Conservation (phyloP, 2,797 vertebrate species). For the Sebastolobus altivelis region DNA sequence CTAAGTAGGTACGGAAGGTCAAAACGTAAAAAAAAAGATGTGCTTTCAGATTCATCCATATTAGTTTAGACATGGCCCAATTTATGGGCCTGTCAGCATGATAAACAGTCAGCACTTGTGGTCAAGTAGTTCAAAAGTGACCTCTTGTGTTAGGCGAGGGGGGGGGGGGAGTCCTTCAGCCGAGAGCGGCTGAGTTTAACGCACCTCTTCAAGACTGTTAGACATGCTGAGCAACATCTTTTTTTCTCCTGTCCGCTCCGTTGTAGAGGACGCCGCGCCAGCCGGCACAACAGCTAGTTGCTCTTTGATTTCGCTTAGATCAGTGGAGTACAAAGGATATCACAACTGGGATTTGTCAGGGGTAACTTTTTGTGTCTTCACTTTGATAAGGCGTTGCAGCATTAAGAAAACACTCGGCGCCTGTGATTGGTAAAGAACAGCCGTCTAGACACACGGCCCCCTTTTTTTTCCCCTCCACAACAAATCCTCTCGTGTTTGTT, state of each 20-base stretch:
- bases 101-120: constrained; percentile 62
- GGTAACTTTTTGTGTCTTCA: constrained; percentile 57
- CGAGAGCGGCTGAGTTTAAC: constrained; percentile 37
- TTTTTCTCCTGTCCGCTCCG: constrained; percentile 32
- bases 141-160: constrained; percentile 40
- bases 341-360: constrained; percentile 68
- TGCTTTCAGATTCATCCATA: constrained; percentile 69
- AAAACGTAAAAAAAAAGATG: constrained; percentile 26
- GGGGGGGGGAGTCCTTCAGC: constrained; percentile 24
- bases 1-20: constrained; percentile 57
- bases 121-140: constrained; percentile 63
- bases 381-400: constrained; percentile 67
- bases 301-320: constrained; percentile 72
- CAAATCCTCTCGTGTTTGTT: constrained; percentile 47
- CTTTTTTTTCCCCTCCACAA: not conserved
- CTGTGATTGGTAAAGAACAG: constrained; percentile 27
- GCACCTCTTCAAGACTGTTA: constrained; percentile 25
- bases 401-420: constrained; percentile 47
- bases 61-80: constrained; percentile 64
- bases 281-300: constrained; percentile 39
- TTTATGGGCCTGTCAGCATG: constrained; percentile 68
- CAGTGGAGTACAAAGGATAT: constrained; percentile 69
- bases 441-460: not conserved
- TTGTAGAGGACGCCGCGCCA: constrained; percentile 30
- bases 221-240: constrained; percentile 59